Percentiles rank a stretch among this genome's conserved stretches.
Conservation (phyloP, 2,888 invertebrate species). For the Aspidiotus rigidus region DNA sequence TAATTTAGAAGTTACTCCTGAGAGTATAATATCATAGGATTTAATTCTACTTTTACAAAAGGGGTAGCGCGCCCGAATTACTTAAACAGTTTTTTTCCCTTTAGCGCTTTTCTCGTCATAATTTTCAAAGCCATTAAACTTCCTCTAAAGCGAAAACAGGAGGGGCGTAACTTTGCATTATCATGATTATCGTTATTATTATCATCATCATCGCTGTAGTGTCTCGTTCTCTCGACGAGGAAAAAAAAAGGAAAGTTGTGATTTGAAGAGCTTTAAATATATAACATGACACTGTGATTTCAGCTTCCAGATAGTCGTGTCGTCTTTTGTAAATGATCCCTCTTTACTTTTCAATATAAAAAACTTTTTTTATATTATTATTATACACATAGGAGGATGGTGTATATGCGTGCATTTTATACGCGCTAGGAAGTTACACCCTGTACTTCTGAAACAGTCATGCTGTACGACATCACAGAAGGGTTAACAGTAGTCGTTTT, state of each 20-base stretch:
- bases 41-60: conserved; percentile 29
- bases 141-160: neutral
- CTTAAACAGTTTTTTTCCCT: conserved; percentile 9
- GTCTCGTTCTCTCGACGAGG: neutral
- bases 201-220: conserved; percentile 18
- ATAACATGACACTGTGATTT: conserved; percentile 20
- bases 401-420: conserved; percentile 6
- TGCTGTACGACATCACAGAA: neutral
- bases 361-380: conserved; percentile 7
- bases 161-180: conserved; percentile 10
- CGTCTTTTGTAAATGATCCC: conserved; percentile 8
- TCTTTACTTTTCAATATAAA: neutral
- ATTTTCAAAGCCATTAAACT: conserved; percentile 27
- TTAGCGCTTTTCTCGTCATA: conserved; percentile 11
- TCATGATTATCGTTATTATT: conserved; percentile 18
- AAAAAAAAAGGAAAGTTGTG: conserved; percentile 13
- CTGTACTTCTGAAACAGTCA: neutral
- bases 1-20: conserved; percentile 31
- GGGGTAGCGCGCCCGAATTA: conserved; percentile 13
- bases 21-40: conserved; percentile 23
- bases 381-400: neutral
- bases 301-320: conserved; percentile 22
- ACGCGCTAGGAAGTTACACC: conserved; percentile 5
- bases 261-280: conserved; percentile 18
- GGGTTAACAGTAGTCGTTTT: conserved; percentile 30